Evolutionary conservation across 2,797 vertebrate genomes (phyloP), one percentile per base, ranked within the genome.

Genomic region (Cyclura pinguis): DNA sequence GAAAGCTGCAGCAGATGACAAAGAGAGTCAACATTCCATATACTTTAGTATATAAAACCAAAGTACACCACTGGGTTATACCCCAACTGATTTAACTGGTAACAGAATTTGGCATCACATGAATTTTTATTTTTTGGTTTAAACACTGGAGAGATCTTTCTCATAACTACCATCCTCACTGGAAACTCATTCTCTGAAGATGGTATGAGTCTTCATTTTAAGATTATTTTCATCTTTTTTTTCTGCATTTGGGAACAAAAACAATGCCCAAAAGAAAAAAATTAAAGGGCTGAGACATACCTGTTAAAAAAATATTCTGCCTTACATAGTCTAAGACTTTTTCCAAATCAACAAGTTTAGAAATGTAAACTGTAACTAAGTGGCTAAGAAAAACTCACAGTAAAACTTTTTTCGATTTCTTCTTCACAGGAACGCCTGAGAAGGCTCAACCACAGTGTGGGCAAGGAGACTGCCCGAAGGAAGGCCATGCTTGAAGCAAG

Each of bases 401-500:
- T 35, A 1, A 73, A 73, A 16, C 6, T 6, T 13, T 38, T 7
- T 7, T 16, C 62, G 1, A 57, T 16, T 7, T 4, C 73, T 13
- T 42, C 2, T 0, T 8, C 2, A 0, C 94, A 99, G 99, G 98
- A 99, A 82, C 96, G 98, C 50, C 96, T 99, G 94, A 96, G 98
- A 91, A 93, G 98, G 90, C 97, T 99, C 82, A 99, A 98, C 95
- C 98, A 99, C 96, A 98, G 98, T 32, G 98, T 99, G 86, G 98
- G 98, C 88, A 99, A 99, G 94, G 99, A 99, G 96, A 99, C 98
- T 0, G 98, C 98, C 2, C 94, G 98, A 3, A 98, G 98, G 82
- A 98, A 98, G 89, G 99, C 98, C 1, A 98, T 99, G 98, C 96
- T 99, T 94, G 99, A 99, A 94, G 98, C 98, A 0, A 98, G 98